Base-by-base conservation (phyloP, 2,888 invertebrate genomes). In the Heliconius hortense region DNA sequence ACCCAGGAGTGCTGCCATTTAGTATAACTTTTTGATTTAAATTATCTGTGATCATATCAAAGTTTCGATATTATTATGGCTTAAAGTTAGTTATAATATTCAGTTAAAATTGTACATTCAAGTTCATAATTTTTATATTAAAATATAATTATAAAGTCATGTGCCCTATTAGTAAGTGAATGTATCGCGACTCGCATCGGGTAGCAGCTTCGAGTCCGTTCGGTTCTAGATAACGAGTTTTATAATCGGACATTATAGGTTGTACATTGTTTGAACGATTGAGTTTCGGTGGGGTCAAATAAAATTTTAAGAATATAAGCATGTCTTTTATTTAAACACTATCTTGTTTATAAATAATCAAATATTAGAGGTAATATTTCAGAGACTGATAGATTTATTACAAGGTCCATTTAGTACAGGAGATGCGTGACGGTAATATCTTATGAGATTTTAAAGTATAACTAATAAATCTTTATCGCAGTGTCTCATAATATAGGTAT, bases 231-330 rank as follows among this genome's bases (percentile, higher is more conserved):
- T 88, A 89, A 87, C 84, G 77, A 76, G 77, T 77, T 79, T 86
- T 88, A 80, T 66, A 66, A 66, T 81, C 81, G 84, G 88, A 87
- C 83, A 76, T 84, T 86, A 79, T 90, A 89, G 90, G 89, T 90
- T 92, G 91, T 91, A 91, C 82, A 90, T 89, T 90, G 90, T 92
- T 92, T 90, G 87, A 86, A 89, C 82, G 85, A 89, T 88, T 92
- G 88, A 91, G 90, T 93, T 91, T 92, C 85, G 87, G 89, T 91
- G 91, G 90, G 90, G 91, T 92, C 92, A 91, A 93, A 93, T 93
- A 93, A 92, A 93, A 90, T 86, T 92, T 90, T 91, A 92, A 93
- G 91, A 92, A 90, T 85, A 85, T 88, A 85, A 76, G 24, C 69
- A 60, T 28, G 73, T 73, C 73, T 81, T 80, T 80, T 79, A 79